Conservation (phyloP, 2,888 invertebrate species). For the Chrysotoxum bicinctum region DNA sequence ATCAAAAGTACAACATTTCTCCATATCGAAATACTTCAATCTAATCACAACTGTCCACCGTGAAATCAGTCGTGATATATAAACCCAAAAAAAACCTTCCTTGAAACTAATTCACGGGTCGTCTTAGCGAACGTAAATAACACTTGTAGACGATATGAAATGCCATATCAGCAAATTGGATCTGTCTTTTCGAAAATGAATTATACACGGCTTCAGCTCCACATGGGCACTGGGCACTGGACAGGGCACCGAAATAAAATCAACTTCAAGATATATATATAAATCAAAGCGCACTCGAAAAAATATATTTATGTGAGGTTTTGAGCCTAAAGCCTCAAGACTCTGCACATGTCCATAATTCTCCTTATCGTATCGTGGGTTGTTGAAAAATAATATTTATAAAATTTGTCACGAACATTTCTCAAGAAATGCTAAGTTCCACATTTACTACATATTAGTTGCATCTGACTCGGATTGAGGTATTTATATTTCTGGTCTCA, state of each 20-base stretch:
- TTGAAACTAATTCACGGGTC: conserved; percentile 32
- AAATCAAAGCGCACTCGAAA: conserved; percentile 65
- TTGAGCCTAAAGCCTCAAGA: conserved; percentile 14
- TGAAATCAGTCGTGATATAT: conserved; percentile 13
- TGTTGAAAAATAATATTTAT: conserved; percentile 61
- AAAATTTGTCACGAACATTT: conserved; percentile 71
- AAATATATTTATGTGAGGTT: not conserved
- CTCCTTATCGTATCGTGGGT: conserved; percentile 63
- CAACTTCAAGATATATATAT: conserved; percentile 37
- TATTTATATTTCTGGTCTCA: conserved; percentile 2
- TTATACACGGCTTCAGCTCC: conserved; percentile 57
- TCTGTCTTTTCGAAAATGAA: conserved; percentile 55
- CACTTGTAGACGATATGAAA: conserved; percentile 53
- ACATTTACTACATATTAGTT: conserved; percentile 13
- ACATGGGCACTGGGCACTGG: conserved; percentile 6
- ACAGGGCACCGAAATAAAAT: not conserved
- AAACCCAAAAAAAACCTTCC: conserved; percentile 12
- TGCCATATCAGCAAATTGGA: conserved; percentile 57
- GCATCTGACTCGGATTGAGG: conserved; percentile 26
- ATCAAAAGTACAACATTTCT: conserved; percentile 36
- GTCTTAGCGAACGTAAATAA: conserved; percentile 60
- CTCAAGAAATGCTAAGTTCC: conserved; percentile 45
- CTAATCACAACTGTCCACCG: conserved; percentile 65
- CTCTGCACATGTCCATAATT: conserved; percentile 53
- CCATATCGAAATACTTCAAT: conserved; percentile 56